A percentile compares a stretch with the other conserved stretches of the same genome.
Evolutionary conservation across 2,888 invertebrate genomes (phyloP).

Genomic region (Diloba caeruleocephala): DNA sequence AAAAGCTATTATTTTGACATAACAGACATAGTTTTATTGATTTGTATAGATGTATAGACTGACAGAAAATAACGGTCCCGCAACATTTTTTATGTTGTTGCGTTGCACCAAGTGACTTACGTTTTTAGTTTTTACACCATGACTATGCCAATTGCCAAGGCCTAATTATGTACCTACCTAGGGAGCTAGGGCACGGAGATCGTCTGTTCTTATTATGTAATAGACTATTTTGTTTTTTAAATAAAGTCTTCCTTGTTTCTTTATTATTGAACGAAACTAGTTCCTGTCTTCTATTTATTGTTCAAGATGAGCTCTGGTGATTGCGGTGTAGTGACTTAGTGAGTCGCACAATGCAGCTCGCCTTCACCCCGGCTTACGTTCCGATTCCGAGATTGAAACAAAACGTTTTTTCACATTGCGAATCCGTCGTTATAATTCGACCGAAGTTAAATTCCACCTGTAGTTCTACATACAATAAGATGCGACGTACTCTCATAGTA

Average conservation of each 20-base stretch:
- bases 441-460: slow-evolving; percentile 54
- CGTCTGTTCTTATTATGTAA: slow-evolving; percentile 6
- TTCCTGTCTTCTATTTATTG: slow-evolving; percentile 45
- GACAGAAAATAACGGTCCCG: no score
- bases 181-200: background rate
- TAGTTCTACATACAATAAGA: slow-evolving; percentile 52
- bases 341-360: slow-evolving; percentile 58
- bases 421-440: slow-evolving; percentile 53
- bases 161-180: background rate
- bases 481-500: slow-evolving; percentile 62
- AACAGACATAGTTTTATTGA: no score
- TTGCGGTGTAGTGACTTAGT: no score
- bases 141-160: no score
- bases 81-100: no score
- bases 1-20: no score
- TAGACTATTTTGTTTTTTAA: no score
- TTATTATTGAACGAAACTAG: slow-evolving; percentile 34
- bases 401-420: slow-evolving; percentile 51
- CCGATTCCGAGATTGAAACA: slow-evolving; percentile 67
- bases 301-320: slow-evolving; percentile 37
- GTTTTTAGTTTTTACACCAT: no score
- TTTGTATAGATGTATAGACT: no score
- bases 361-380: slow-evolving; percentile 60
- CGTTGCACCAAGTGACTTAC: no score
- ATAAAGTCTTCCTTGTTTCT: slow-evolving; percentile 33